A percentile compares a stretch with the other conserved stretches of the same genome.
phyloP scores from a whole-genome alignment of 2,113 vertebrate species.

The Mola mola region DNA sequence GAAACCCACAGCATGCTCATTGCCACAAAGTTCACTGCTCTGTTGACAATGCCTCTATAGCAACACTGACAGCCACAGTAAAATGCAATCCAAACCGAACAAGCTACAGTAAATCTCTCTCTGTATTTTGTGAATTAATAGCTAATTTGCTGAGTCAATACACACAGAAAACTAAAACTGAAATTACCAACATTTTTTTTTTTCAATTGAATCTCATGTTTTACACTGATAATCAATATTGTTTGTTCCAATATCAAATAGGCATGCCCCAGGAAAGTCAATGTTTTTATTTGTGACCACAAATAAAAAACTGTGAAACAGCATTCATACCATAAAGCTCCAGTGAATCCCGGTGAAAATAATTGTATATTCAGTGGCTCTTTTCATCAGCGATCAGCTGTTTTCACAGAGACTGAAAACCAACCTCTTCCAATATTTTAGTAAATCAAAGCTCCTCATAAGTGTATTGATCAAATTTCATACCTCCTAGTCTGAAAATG shows the following conservation, averaged over 20 bases:
- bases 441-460: constrained; percentile 1
- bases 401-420: constrained; percentile 28
- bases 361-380: constrained; percentile 1
- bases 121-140: constrained; percentile 36
- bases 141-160: constrained; percentile 1
- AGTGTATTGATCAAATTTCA: background rate
- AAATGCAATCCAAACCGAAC: background rate
- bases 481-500: background rate
- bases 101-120: constrained; percentile 14
- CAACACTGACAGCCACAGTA: constrained; percentile 46
- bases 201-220: too few species aligned
- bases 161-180: background rate
- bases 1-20: constrained; percentile 35
- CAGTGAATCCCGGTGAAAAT: constrained; percentile 34
- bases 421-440: constrained; percentile 10
- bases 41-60: constrained; percentile 54
- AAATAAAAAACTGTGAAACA: constrained; percentile 17
- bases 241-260: too few species aligned
- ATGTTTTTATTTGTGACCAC: constrained; percentile 26
- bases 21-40: constrained; percentile 24
- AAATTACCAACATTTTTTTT: too few species aligned
- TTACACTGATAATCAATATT: constrained; percentile 10
- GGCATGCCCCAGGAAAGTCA: constrained; percentile 28
- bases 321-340: constrained; percentile 18
- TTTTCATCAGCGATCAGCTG: too few species aligned